Evolutionary conservation across 2,888 invertebrate genomes (phyloP), one percentile per base, ranked within the genome.

Genomic region (Homarus gammarus): DNA sequence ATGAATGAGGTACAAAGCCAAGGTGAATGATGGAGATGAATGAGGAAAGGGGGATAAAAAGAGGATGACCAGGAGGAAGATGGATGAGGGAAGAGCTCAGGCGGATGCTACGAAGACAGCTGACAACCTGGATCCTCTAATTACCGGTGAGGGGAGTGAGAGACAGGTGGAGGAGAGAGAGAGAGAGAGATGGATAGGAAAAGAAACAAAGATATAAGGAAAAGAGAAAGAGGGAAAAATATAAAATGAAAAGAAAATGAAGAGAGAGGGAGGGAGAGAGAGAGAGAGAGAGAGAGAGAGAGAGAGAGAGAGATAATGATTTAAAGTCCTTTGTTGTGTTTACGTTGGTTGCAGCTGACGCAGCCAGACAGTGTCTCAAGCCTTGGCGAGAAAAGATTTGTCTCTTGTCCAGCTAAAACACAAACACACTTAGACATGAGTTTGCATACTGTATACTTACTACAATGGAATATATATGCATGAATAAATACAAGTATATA

Each of bases 11-110:
- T 22, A 56, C 18, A 56, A 22, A 56, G 56, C 56, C 56, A 18
- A 56, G 18, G 56, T 56, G 56, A 56, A 56, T 56, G 56, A 56
- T 56, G 56, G 56, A 56, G 56, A 56, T 18, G 56, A 56, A 56
- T 56, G 56, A 56, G 5, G 56, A 1, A 56, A 22, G 22, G 56
- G 22, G 56, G 56, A 56, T 56, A 56, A 56, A 56, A 56, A 56
- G 56, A n/a, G 49, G 56, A 56, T 56, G 22, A 22, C 18, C 2
- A 56, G 15, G 56, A 56, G 56, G 56, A 56, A 56, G 56, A 56
- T 56, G 56, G 56, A 56, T 56, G 56, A 18, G 56, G 56, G 56
- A 22, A 56, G 56, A 56, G 56, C 56, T 15, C 56, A 56, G 22
- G 56, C 56, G 15, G 22, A 56, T 56, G 56, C 22, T 56, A 3